Conservation (phyloP, 1,140 invertebrate species). For the Drosophila pruinosa region DNA sequence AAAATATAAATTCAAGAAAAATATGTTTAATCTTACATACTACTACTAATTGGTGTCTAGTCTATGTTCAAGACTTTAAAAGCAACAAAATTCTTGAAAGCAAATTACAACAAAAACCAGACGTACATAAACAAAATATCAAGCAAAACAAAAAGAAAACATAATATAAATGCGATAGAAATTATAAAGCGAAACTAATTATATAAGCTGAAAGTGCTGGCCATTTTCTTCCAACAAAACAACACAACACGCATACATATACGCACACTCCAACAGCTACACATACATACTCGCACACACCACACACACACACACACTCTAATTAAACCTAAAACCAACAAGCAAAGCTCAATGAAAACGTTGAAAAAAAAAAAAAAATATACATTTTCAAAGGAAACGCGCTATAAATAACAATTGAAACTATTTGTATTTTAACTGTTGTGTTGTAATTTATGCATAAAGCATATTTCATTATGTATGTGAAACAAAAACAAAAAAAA, state of each 20-base stretch:
- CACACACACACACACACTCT: slow-evolving; percentile 19
- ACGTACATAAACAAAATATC: slow-evolving; percentile 16
- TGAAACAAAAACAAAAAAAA: slow-evolving; percentile 55
- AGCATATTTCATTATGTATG: slow-evolving; percentile 80
- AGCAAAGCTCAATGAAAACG: slow-evolving; percentile 61
- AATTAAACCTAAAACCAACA: slow-evolving; percentile 27
- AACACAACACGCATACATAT: slow-evolving; percentile 44
- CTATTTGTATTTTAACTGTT: slow-evolving; percentile 81
- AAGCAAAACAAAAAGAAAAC: slow-evolving; percentile 11
- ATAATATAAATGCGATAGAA: slow-evolving; percentile 47
- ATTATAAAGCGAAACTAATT: slow-evolving; percentile 52
- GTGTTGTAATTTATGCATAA: slow-evolving; percentile 82
- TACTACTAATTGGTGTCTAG: slow-evolving; percentile 74
- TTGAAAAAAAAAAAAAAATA: slow-evolving; percentile 43
- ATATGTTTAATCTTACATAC: slow-evolving; percentile 62
- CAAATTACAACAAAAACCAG: slow-evolving; percentile 26
- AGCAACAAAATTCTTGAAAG: slow-evolving; percentile 73
- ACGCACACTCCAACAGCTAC: slow-evolving; percentile 26
- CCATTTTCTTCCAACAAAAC: slow-evolving; percentile 76
- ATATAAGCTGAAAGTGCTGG: slow-evolving; percentile 80
- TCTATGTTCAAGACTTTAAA: slow-evolving; percentile 81
- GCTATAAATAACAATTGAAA: slow-evolving; percentile 53
- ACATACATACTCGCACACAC: slow-evolving; percentile 28
- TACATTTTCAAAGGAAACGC: slow-evolving; percentile 33
- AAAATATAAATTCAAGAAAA: slow-evolving; percentile 18